These are phyloP conservation scores for Pseudochaenichthys georgianus DNA, from an alignment of 2,797 vertebrate genomes.

Conservation along the genomic window DNA sequence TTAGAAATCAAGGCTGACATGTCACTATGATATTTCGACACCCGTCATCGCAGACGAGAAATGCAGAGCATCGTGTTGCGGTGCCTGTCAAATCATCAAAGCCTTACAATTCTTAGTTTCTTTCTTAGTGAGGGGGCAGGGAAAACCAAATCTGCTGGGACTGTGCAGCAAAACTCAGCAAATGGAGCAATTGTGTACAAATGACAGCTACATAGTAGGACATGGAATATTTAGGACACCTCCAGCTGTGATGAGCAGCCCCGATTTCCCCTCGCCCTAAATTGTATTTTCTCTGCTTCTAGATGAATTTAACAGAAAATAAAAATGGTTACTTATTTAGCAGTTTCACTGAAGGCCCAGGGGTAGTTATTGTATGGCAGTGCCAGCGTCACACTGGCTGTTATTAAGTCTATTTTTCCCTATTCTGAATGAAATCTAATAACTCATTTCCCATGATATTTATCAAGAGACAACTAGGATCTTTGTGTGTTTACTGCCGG, in stretches of 20 bases:
- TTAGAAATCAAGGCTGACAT: constrained; percentile 48
- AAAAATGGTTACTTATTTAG: constrained; percentile 31
- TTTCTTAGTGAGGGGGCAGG: constrained; percentile 46
- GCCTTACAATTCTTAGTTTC: constrained; percentile 56
- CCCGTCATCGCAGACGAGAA: constrained; percentile 49
- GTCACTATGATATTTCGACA: constrained; percentile 41
- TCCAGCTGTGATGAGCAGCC: constrained; percentile 58
- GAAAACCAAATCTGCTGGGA: constrained; percentile 59
- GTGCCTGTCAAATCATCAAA: constrained; percentile 70
- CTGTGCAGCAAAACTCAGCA: constrained; percentile 59
- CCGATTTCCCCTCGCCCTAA: constrained; percentile 39
- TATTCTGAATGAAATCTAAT: constrained; percentile 22
- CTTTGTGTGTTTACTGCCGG: constrained; percentile 13
- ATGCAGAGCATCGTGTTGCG: constrained; percentile 50
- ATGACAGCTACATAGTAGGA: constrained; percentile 66
- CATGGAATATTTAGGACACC: constrained; percentile 67
- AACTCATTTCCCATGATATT: constrained; percentile 26
- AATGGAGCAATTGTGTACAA: constrained; percentile 66
- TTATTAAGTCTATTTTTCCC: neutral
- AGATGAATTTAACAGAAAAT: constrained; percentile 40
- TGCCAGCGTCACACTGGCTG: neutral
- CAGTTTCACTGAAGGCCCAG: constrained; percentile 12
- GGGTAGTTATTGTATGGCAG: constrained; percentile 8
- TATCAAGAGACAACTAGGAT: neutral
- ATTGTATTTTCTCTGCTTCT: constrained; percentile 38